Conservation (phyloP, 2,797 vertebrate species). For the Falco rusticolus region DNA sequence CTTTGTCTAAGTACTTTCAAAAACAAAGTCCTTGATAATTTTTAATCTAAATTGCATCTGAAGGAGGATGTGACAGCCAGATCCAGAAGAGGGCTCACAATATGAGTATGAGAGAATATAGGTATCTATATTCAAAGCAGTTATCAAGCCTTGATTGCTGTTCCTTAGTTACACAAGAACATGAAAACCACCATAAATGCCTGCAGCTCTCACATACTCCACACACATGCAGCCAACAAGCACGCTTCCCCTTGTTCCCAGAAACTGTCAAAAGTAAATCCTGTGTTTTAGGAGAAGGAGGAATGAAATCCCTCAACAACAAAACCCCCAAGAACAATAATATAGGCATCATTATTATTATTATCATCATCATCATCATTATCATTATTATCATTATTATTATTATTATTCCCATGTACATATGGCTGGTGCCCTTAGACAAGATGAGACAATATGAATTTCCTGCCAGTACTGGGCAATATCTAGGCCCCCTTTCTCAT, state of each 20-base stretch:
- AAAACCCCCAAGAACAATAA: fast-evolving
- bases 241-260: background rate
- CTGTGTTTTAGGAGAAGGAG: background rate
- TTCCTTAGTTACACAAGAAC: background rate
- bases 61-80: background rate
- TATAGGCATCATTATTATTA: background rate
- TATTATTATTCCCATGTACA: background rate
- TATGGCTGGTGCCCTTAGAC: background rate
- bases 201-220: background rate
- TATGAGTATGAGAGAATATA: background rate
- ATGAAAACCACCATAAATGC: background rate
- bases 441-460: background rate
- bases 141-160: background rate
- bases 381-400: background rate
- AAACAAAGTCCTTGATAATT: background rate
- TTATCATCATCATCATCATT: background rate
- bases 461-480: background rate
- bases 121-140: background rate
- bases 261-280: background rate
- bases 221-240: background rate
- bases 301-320: background rate
- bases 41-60: background rate
- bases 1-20: background rate
- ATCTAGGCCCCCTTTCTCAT: background rate
- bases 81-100: background rate